Evolutionary conservation across 1,140 invertebrate species (phyloP), one percentile per base, ranked within the genome.

Genomic region (Zaprionus lachaisei): DNA sequence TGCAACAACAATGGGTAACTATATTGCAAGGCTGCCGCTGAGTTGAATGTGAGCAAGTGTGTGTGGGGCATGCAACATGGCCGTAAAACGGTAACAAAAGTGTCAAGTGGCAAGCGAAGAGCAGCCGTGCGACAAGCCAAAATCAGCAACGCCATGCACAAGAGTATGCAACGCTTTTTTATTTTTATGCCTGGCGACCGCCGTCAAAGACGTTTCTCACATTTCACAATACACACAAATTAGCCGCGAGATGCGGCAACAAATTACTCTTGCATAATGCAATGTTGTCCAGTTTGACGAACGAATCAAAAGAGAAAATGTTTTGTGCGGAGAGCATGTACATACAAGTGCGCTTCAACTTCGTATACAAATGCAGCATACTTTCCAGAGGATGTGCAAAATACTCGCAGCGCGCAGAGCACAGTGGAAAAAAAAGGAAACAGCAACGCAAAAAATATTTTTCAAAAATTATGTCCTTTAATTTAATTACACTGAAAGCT

Each of bases 71-170:
- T 72, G 72, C 77, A 80, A 77, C 67, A 47, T 24, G 61, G 51
- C 58, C 67, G 31, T 70, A 70, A 70, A 63, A 58, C 44, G 24
- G 28, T 38, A 72, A 74, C 66, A 69, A 62, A 72, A 60, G 55
- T 72, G 79, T 80, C 80, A 80, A 89, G 73, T 83, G 67, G 64
- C 77, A 64, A 55, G n/a, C 58, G 62, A 31, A 41, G 15, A 15
- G 38, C 4, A 5, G 5, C 5, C 17, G 47, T 5, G 47, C 55
- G 31, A 57, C n/a, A 20, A 17, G 44, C n/a, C n/a, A 12, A 51
- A 51, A 24, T 51, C 17, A 14, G 11, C 61, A 58, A 15, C 22
- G 28, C 56, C n/a, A 31, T 67, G 5, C 76, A 41, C 20, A 65
- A 75, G 60, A 65, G 66, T 61, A 75, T 28, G 68, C 73, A 64